Evolutionary conservation across 2,888 invertebrate species (phyloP).

Genomic region (Alsophila aescularia): DNA sequence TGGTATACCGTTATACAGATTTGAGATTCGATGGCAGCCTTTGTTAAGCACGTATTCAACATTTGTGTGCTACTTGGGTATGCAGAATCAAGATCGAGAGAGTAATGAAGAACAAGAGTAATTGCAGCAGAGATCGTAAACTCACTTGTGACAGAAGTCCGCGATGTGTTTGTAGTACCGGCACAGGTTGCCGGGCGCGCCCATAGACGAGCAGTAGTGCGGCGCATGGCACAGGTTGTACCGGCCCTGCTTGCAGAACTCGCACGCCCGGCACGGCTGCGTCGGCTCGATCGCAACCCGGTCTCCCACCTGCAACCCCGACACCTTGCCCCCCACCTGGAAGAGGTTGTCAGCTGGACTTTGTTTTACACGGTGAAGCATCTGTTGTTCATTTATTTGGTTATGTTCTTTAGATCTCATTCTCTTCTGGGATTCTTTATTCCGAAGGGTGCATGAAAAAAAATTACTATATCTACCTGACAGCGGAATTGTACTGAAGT

Average conservation of each 20-base stretch:
- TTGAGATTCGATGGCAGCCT: no score
- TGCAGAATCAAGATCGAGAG: no score
- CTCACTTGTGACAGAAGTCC: conserved; percentile 93
- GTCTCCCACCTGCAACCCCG: conserved; percentile 89
- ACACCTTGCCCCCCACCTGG: conserved; percentile 83
- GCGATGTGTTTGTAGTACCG: conserved; percentile 94
- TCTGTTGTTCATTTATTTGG: no score
- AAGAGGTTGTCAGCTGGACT: neutral
- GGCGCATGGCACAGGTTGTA: conserved; percentile 96
- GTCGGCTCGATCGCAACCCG: conserved; percentile 97
- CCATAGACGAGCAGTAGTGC: conserved; percentile 95
- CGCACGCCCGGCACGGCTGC: conserved; percentile 92
- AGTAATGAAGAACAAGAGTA: no score
- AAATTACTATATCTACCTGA: no score
- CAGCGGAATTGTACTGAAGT: no score
- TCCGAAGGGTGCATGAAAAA: no score
- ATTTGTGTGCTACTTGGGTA: neutral
- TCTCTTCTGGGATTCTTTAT: no score
- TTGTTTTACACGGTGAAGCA: no score
- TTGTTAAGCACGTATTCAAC: no score
- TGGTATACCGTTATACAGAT: no score
- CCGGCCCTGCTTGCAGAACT: conserved; percentile 91
- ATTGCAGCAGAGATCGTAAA: neutral
- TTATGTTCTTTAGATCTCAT: no score
- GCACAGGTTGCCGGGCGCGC: conserved; percentile 92